A percentile compares a stretch with the other conserved stretches of the same genome.
Evolutionary conservation across 2,888 invertebrate genomes (phyloP).

Genomic region (Phymatocera aterrima): DNA sequence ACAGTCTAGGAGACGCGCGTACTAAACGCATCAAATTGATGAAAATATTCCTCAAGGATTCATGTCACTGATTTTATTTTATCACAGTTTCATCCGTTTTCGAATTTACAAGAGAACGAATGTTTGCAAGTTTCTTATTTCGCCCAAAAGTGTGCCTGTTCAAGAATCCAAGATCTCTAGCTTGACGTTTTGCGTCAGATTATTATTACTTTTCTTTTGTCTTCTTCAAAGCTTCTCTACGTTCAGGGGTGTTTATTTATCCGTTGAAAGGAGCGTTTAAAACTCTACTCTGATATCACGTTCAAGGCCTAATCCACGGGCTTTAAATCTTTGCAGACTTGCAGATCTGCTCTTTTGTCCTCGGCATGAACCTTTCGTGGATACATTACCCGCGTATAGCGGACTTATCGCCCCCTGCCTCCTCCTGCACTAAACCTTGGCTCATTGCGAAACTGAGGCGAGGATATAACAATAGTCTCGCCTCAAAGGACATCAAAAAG

Average conservation of each 20-base stretch:
- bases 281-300: not conserved
- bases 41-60: constrained; percentile 66
- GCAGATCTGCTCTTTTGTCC: constrained; percentile 6
- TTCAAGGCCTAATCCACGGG: not conserved
- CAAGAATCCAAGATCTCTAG: no score
- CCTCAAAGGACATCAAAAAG: constrained; percentile 20
- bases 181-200: no score
- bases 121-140: not conserved
- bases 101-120: no score
- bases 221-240: not conserved
- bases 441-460: not conserved
- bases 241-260: not conserved
- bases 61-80: constrained; percentile 48
- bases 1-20: not conserved
- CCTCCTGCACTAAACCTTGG: not conserved
- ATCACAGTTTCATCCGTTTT: not conserved
- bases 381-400: constrained; percentile 15
- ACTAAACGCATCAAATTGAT: constrained; percentile 53
- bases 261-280: not conserved
- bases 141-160: no score
- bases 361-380: constrained; percentile 8
- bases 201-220: not conserved
- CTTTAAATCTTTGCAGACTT: not conserved
- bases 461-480: constrained; percentile 18
- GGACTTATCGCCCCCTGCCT: constrained; percentile 25